Evolutionary conservation across 2,888 invertebrate genomes (phyloP), one percentile per base, ranked within the genome.

Genomic region (Macrophya alboannulata): DNA sequence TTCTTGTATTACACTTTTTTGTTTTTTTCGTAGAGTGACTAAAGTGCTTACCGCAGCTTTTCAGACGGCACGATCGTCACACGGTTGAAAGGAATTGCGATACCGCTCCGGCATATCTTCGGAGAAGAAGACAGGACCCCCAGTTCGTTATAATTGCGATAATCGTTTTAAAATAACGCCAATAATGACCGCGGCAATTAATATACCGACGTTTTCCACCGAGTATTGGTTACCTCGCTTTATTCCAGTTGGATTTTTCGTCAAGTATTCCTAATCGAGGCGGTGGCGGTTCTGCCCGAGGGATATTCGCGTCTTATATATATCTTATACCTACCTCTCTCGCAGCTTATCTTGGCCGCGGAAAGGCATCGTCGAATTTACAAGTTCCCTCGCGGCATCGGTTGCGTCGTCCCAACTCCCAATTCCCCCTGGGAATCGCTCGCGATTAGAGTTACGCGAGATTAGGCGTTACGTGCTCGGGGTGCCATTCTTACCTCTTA

Each of bases 381-480:
- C 77, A 77, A 77, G 77, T 51, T 31, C 37, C 17, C 55, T 12
- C 31, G 25, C 45, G 74, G 45, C 77, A 55, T 51, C 25, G 77
- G 51, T 37, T 15, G 31, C 51, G 77, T 48, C 55, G 77, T 74
- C 55, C 55, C 55, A n/a, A 8, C 55, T 55, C 74, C 31, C 43
- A 74, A 68, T 68, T 68, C 48, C 77, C 77, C 55, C 40, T 8
- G 77, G 51, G 77, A 77, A 55, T 37, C 55, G 31, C 77, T n/a
- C 55, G 77, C 77, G 77, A 77, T 77, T 77, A 77, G 51, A 77
- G 77, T 77, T 77, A 55, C 25, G 59, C 62, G 43, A 62, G 81
- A 81, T 81, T 65, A 81, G 77, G 77, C 77, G 77, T 55, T 77
- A 77, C 77, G 77, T 55, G 77, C 37, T 77, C 31, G 59, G 81